These are phyloP conservation scores for Notarius quadriscutis DNA, from an alignment of 2,113 vertebrate genomes.

Conservation along the genomic window DNA sequence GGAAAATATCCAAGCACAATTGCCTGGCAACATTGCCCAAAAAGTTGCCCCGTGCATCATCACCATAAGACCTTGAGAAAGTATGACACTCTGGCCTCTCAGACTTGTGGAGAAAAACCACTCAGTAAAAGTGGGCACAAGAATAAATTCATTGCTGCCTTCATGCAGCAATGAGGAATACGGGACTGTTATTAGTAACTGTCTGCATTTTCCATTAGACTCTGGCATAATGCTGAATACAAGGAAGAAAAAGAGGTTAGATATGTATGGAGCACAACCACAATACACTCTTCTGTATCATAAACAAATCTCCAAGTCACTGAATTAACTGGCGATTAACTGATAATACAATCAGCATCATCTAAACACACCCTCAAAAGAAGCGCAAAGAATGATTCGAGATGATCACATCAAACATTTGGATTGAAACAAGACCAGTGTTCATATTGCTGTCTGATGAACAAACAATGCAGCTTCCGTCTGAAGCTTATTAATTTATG, in stretches of 20 bases:
- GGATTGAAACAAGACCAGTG: not conserved
- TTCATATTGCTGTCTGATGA: not conserved
- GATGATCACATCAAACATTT: not conserved
- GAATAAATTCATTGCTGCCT: slow-evolving; percentile 3
- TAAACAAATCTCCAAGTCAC: not conserved
- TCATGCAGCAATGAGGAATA: slow-evolving; percentile 5
- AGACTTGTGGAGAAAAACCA: not conserved
- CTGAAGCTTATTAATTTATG: not conserved
- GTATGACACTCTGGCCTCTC: too few relatives aligned
- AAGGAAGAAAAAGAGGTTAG: not conserved
- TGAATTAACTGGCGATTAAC: not conserved
- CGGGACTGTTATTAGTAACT: not conserved
- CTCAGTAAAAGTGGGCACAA: slow-evolving; percentile 6
- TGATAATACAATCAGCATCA: not conserved
- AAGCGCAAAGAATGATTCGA: not conserved
- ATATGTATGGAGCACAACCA: not conserved
- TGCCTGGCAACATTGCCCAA: too few relatives aligned
- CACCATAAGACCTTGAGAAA: too few relatives aligned
- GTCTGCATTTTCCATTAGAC: not conserved
- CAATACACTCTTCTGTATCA: not conserved
- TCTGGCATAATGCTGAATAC: not conserved
- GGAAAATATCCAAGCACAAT: too few relatives aligned
- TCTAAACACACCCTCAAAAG: not conserved
- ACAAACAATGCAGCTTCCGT: not conserved
- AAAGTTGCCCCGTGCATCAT: too few relatives aligned